These are phyloP conservation scores for Drosophila prosaltans DNA, from an alignment of 1,140 invertebrate genomes.

Conservation along the genomic window DNA sequence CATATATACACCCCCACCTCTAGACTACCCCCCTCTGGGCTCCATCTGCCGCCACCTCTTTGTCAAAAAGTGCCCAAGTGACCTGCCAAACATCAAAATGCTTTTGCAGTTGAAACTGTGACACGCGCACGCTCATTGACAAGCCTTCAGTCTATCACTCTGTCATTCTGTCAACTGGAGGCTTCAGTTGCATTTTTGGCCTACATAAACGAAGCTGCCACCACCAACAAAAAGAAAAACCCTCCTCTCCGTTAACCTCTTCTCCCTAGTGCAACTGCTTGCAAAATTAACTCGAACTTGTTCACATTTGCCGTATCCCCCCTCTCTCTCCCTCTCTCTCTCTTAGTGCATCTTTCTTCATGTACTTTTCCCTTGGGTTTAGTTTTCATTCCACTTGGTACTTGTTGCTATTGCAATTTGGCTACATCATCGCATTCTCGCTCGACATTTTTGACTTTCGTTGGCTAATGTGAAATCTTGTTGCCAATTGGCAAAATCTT, in stretches of 20 bases:
- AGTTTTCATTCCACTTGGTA: slow-evolving; percentile 7
- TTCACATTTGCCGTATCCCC: neutral
- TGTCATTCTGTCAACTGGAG: slow-evolving; percentile 40
- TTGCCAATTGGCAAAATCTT: slow-evolving; percentile 25
- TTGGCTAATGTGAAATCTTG: slow-evolving; percentile 50
- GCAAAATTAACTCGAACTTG: slow-evolving; percentile 30
- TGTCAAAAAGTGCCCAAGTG: neutral
- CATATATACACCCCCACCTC: too few species aligned
- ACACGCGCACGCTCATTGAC: slow-evolving; percentile 36
- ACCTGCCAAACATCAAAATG: slow-evolving; percentile 53
- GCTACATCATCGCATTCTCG: neutral
- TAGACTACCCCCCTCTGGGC: neutral
- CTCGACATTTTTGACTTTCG: slow-evolving; percentile 21
- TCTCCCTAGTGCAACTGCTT: slow-evolving; percentile 10
- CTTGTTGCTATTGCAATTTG: slow-evolving; percentile 52
- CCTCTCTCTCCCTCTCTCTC: neutral
- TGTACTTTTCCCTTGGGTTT: slow-evolving; percentile 2
- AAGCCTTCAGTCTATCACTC: slow-evolving; percentile 43
- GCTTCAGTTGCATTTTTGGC: slow-evolving; percentile 29
- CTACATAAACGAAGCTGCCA: slow-evolving; percentile 24
- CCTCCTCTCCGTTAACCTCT: neutral
- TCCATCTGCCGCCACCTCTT: neutral
- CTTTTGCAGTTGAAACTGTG: slow-evolving; percentile 28
- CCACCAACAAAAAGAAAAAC: neutral
- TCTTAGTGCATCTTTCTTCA: neutral